Conservation (phyloP, 2,113 vertebrate genomes). For the Aleadryas rufinucha region DNA sequence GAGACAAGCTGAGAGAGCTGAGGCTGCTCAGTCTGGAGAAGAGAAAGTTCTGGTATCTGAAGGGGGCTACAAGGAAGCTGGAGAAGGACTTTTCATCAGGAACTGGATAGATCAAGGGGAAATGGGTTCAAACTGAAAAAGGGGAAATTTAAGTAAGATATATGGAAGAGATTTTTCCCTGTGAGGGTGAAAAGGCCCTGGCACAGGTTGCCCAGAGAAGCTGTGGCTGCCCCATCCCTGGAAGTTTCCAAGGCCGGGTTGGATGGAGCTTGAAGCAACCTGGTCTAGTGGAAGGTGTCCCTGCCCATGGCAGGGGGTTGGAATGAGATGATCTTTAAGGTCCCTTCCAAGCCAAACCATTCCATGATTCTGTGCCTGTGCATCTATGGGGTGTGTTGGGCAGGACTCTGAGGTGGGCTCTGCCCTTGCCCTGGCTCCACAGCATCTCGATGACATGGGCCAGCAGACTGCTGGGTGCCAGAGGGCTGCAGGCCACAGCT, state of each 20-base stretch:
- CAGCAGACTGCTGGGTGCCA: conserved; percentile 74
- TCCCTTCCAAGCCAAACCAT: neutral
- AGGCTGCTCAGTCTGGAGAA: neutral
- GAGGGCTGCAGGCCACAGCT: conserved; percentile 67
- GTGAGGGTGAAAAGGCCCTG: neutral
- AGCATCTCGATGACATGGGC: conserved; percentile 74
- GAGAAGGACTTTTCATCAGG: neutral
- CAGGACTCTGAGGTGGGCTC: conserved; percentile 62
- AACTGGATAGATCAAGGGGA: neutral
- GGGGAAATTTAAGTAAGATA: neutral
- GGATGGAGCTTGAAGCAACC: neutral
- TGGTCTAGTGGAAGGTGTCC: neutral
- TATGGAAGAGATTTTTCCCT: neutral
- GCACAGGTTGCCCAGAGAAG: neutral
- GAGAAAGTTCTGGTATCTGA: neutral
- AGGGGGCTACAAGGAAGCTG: neutral
- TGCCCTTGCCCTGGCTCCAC: conserved; percentile 18
- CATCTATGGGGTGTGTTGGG: conserved; percentile 27
- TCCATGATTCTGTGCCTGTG: neutral
- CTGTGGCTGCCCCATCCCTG: neutral
- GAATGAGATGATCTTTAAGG: neutral
- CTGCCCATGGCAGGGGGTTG: neutral
- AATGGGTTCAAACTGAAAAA: neutral
- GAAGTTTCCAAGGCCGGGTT: neutral
- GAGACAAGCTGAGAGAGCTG: neutral